A percentile compares a stretch with the other conserved stretches of the same genome.
These are phyloP conservation scores for Gouania willdenowi DNA, from an alignment of 2,797 vertebrate genomes.

Conservation along the genomic window DNA sequence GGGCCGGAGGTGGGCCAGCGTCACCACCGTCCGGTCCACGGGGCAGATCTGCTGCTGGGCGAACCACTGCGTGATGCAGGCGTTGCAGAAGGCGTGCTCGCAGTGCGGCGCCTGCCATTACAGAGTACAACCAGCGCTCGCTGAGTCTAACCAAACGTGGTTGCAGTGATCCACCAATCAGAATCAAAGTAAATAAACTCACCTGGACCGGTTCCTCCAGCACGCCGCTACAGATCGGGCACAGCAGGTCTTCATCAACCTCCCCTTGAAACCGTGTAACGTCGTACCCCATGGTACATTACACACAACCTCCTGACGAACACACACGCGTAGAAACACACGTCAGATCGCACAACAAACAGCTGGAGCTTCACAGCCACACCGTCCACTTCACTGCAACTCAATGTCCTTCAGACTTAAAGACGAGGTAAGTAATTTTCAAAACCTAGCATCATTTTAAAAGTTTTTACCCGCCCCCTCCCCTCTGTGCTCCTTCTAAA, in stretches of 20 bases:
- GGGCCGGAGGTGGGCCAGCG: conserved; percentile 93
- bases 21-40: conserved; percentile 96
- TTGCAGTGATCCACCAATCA: too few relatives aligned
- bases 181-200: conserved; percentile 19
- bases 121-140: background rate
- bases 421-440: too few relatives aligned
- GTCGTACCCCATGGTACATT: conserved; percentile 99
- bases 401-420: too few relatives aligned
- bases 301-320: conserved; percentile 66
- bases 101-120: conserved; percentile 89
- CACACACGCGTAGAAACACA: background rate
- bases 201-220: conserved; percentile 98
- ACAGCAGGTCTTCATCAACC: conserved; percentile 97
- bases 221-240: conserved; percentile 97
- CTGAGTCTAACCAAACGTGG: background rate
- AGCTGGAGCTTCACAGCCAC: too few relatives aligned
- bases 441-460: too few relatives aligned
- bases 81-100: conserved; percentile 98
- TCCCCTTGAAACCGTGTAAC: conserved; percentile 96
- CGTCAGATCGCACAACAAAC: background rate
- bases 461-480: too few relatives aligned
- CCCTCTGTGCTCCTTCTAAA: too few relatives aligned
- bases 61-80: conserved; percentile 99
- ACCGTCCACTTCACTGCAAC: too few relatives aligned
- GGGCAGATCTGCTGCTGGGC: conserved; percentile 98